Percentiles rank a stretch among this genome's conserved stretches.
Conservation (phyloP, 2,888 invertebrate genomes). For the Acleris holmiana region DNA sequence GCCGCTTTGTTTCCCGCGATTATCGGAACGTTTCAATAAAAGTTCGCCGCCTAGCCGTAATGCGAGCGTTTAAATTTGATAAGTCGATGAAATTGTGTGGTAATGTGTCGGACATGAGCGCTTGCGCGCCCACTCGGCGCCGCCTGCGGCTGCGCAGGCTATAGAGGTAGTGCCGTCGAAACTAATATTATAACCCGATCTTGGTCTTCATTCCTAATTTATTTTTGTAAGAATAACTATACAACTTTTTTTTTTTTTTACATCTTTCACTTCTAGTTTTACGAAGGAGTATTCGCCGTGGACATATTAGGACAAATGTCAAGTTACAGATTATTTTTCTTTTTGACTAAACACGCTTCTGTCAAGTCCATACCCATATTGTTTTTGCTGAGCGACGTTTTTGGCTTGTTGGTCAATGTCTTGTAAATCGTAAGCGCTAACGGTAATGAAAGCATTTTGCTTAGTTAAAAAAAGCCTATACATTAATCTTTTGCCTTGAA, state of each 20-base stretch:
- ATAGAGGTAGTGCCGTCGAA: constrained; percentile 17
- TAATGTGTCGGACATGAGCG: constrained; percentile 70
- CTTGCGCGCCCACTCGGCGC: constrained; percentile 49
- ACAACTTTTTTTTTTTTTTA: no score
- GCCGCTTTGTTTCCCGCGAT: constrained; percentile 30
- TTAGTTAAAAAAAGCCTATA: no score
- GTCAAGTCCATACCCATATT: no score
- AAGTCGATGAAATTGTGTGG: constrained; percentile 74
- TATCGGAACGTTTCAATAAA: constrained; percentile 37
- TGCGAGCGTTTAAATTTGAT: constrained; percentile 62
- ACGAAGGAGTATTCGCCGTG: no score
- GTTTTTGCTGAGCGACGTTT: background rate
- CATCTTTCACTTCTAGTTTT: no score
- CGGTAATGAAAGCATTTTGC: no score
- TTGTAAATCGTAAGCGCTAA: no score
- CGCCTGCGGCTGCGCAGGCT: constrained; percentile 28
- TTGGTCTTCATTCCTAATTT: constrained; percentile 8
- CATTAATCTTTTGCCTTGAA: no score
- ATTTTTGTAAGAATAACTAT: background rate
- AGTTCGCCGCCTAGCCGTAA: constrained; percentile 41
- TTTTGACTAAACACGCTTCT: no score
- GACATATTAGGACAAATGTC: no score
- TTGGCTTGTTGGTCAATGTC: no score
- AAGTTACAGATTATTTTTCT: no score
- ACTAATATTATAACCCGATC: constrained; percentile 19